Evolutionary conservation across 2,888 invertebrate species (phyloP), one percentile per base, ranked within the genome.

Genomic region (Pardosa pseudoannulata): DNA sequence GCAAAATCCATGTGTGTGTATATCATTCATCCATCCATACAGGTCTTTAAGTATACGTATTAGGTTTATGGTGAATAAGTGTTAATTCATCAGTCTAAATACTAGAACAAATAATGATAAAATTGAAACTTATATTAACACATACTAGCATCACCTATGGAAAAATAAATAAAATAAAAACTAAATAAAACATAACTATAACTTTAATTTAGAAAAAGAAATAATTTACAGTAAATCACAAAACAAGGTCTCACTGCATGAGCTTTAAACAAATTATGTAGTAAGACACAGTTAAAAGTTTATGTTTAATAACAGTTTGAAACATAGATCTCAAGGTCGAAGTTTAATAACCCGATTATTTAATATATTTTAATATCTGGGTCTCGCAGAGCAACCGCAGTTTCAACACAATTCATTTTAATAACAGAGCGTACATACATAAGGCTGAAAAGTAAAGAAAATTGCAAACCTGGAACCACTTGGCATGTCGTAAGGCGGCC

Each of bases 401-500:
- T 31, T 62, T 65, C 16, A 16, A 65, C 29, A 46, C 23, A 64
- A 32, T 29, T 36, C 39, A 36, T 36, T 64, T 1, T 28, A 36
- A n/a, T 39, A 27, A 19, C 19, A 68, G 32, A 31, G 36, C 36
- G 32, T 68, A 89, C 64, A 89, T 86, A 90, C 91, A 91, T 90
- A 91, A 92, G 91, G 91, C 91, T 91, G 91, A 90, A 91, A 91
- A 91, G 91, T 90, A 89, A 88, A 78, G 75, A 88, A 88, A 88
- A 88, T 56, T 89, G 88, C 89, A 88, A 89, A 98, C 98, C 97
- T 99, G 98, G 96, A 99, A 99, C 98, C 99, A 99, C 95, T 99
- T 99, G 94, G 98, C 97, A 95, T 98, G 98, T 94, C 99, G 97
- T 93, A 99, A 96, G 94, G 97, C 97, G 94, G 99, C 98, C 94